Conservation (phyloP, 2,797 vertebrate species). For the Rachycentron canadum region DNA sequence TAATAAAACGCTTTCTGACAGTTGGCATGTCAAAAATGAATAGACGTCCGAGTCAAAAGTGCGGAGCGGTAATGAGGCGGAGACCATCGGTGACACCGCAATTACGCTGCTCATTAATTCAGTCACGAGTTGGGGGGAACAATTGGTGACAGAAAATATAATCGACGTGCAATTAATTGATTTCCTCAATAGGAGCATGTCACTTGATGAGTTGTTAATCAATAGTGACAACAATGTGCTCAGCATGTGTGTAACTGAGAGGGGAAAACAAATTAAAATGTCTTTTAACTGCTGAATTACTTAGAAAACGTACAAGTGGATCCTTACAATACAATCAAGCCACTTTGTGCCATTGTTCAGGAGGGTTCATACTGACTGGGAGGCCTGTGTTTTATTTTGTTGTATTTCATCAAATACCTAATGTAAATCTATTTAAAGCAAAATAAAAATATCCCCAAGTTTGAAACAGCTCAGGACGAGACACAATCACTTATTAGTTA, state of each 20-base stretch:
- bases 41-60: conserved; percentile 67
- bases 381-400: not conserved
- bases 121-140: conserved; percentile 58
- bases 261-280: conserved; percentile 44
- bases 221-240: conserved; percentile 68
- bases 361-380: not conserved
- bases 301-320: not conserved
- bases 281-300: conserved; percentile 37
- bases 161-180: conserved; percentile 65
- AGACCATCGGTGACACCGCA: conserved; percentile 59
- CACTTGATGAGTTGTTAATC: conserved; percentile 63
- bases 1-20: conserved; percentile 69
- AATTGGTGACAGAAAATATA: conserved; percentile 65
- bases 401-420: not conserved
- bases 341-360: not conserved
- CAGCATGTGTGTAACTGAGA: conserved; percentile 64
- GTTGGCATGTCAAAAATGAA: conserved; percentile 69
- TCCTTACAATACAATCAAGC: not conserved
- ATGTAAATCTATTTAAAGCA: no score
- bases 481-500: not conserved
- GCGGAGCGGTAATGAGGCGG: conserved; percentile 55
- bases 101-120: conserved; percentile 72
- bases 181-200: conserved; percentile 41
- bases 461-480: not conserved
- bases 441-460: not conserved